A percentile compares a stretch with the other conserved stretches of the same genome.
These are phyloP conservation scores for Alectura lathami DNA, from an alignment of 2,113 vertebrate genomes.

Conservation along the genomic window DNA sequence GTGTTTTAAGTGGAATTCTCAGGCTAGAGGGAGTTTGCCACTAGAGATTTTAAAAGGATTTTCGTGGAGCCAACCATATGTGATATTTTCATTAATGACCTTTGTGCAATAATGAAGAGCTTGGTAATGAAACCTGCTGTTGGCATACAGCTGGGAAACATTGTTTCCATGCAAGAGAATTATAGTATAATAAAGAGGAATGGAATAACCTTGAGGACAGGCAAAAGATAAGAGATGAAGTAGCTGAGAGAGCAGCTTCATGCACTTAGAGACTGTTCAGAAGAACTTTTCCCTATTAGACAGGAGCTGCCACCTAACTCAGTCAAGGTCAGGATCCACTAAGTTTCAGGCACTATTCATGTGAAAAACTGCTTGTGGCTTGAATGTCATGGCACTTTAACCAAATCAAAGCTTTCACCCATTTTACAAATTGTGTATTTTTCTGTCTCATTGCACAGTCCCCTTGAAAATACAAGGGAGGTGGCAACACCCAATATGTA, in stretches of 20 bases:
- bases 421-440: neutral
- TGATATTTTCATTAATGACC: neutral
- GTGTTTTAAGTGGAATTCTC: neutral
- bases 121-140: slow-evolving; percentile 30
- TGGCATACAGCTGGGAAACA: neutral
- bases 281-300: neutral
- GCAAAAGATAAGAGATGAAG: neutral
- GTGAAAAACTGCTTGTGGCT: neutral
- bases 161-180: neutral
- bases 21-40: neutral
- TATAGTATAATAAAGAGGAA: neutral
- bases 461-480: neutral
- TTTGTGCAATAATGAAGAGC: neutral
- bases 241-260: neutral
- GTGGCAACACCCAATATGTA: neutral
- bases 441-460: neutral
- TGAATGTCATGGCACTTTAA: neutral
- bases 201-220: slow-evolving; percentile 28
- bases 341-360: neutral
- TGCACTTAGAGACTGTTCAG: neutral
- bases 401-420: neutral
- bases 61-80: neutral
- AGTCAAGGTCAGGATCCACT: neutral
- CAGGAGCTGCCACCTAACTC: neutral
- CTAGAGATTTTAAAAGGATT: neutral